Conservation (phyloP, 2,888 invertebrate genomes). For the Notodonta dromedarius region DNA sequence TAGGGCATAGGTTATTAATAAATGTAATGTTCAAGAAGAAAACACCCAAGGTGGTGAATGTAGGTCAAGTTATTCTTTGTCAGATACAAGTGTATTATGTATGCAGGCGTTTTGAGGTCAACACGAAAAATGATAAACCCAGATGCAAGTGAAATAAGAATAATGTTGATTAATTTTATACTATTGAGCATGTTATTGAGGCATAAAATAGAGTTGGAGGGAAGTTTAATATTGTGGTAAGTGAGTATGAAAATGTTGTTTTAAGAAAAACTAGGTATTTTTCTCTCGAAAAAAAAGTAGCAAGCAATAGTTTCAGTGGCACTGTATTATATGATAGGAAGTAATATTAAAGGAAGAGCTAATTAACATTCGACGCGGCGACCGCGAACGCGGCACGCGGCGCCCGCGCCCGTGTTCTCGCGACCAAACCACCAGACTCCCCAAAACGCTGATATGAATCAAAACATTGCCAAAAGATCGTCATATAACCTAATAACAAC, state of each 20-base stretch:
- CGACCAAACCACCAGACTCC: constrained; percentile 38
- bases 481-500: constrained; percentile 13
- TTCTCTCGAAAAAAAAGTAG: constrained; percentile 28
- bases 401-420: constrained; percentile 47
- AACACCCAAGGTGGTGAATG: constrained; percentile 45
- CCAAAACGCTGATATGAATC: constrained; percentile 18
- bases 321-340: constrained; percentile 63
- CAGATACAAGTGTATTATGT: constrained; percentile 45
- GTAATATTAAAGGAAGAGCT: constrained; percentile 74
- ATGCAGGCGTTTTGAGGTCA: constrained; percentile 56
- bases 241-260: not conserved
- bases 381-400: constrained; percentile 66
- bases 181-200: not conserved
- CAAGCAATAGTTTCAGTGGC: constrained; percentile 26
- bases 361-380: constrained; percentile 77
- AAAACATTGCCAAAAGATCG: constrained; percentile 31
- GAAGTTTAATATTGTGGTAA: not conserved
- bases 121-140: constrained; percentile 33
- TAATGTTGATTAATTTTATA: not conserved
- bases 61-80: constrained; percentile 61
- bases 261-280: constrained; percentile 2
- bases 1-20: constrained; percentile 21
- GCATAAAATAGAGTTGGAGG: not conserved
- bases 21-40: constrained; percentile 45
- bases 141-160: constrained; percentile 5